Base-by-base conservation (phyloP, 92 coral and sea anemone genomes). In the Palythoa grandiflora region DNA sequence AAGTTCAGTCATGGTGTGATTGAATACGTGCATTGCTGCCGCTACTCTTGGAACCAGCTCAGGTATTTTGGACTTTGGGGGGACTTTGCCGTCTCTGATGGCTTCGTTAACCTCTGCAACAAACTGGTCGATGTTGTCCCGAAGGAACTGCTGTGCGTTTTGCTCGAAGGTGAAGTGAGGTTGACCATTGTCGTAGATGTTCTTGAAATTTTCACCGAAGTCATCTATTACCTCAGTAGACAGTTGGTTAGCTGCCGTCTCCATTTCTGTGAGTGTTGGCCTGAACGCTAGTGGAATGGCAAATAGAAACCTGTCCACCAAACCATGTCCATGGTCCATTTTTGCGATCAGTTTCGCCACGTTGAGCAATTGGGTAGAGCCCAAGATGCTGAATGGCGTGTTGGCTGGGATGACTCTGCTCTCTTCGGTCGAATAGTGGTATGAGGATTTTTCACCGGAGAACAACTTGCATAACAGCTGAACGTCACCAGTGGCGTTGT, bases 251-350 rank as follows among this genome's bases (percentile, higher is more conserved):
- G 52, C 51, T 14, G 92, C 92, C 6, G 0, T 55, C 28, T 89
- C 89, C 85, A 89, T 89, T 86, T 89, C 71, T 11, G 48, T 44
- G 89, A 35, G 39, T 89, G 92, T 37, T 84, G 9, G 65, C 65
- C 65, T 59, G n/a, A 68, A 76, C 47, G 88, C 91, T 40, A 92
- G 73, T n/a, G 93, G 92, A 37, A 83, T 78, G 36, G 94, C 71
- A 51, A 92, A 74, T 19, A 89, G 91, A 53, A 92, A n/a, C 54
- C 92, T 78, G 78, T 89, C 89, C 9, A 92, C 77, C 50, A 89
- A 80, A 51, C 89, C 90, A 70, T 89, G 95, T 9, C 90, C 88
- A 21, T 92, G 92, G 85, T 86, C 91, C 94, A 90, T 90, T 75
- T 84, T 72, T 16, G 93, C 91, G 66, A 92, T 87, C 10, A 90